Base-by-base conservation (phyloP, 2,113 vertebrate species). In the Lycaon pictus region DNA sequence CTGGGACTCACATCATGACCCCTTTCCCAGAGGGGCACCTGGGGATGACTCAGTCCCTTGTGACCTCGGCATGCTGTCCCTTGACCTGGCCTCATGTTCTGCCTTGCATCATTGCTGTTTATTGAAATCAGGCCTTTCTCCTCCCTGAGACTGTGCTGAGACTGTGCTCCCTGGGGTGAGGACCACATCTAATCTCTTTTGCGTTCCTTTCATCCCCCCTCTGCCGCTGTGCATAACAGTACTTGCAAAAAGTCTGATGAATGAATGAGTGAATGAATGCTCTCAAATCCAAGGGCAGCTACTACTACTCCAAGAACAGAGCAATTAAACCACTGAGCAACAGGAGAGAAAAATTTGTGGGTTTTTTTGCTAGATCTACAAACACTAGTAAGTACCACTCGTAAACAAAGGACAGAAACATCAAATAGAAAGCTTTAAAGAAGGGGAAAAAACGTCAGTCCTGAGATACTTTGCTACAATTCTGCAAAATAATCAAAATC, bases 401-500 rank as follows among this genome's bases (percentile, higher is more conserved):
- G 53, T 71, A 83, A 83, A 93, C 96, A 89, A 77, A 95, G 35
- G 53, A 35, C 62, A 92, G 56, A 25, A 84, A 82, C 29, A 76
- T 29, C 10, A 19, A 91, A 93, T 25, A 72, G 48, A 84, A 53
- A 62, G 37, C 13, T 79, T 58, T 19, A 23, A 9, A 83, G 56
- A 69, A 4, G 23, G 7, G 43, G 43, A 7, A 43, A 43, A 62
- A 74, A 60, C 60, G 51, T 65, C 35, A 83, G 12, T 35, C 65
- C 55, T 79, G 25, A 51, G 65, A 5, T 72, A 67, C 2, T 56
- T 92, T 58, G 4, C 62, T 93, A 53, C 9, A 55, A 90, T 92
- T 91, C 79, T 86, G 37, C 62, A 91, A 96, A 89, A 86, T n/a
- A 89, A 94, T 88, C 55, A 74, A 93, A 91, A 77, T 93, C 58